Evolutionary conservation across 2,888 invertebrate species (phyloP).

Genomic region (Agriopis marginaria): DNA sequence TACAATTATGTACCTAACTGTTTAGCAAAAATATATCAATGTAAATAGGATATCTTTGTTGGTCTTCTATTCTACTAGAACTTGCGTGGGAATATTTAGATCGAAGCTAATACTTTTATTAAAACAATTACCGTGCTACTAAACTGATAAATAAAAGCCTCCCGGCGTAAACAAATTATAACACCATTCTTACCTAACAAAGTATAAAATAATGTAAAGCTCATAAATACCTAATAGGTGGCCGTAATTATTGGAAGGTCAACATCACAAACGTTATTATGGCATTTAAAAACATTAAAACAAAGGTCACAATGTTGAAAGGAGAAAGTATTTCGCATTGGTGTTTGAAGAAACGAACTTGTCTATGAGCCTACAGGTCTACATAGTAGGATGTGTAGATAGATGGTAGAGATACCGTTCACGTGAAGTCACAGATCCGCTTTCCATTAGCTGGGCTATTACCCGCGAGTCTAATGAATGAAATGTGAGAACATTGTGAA

Average conservation of each 20-base stretch:
- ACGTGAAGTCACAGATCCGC: slow-evolving; percentile 13
- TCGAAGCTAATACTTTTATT: background rate
- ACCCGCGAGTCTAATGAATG: slow-evolving; percentile 34
- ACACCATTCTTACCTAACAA: slow-evolving; percentile 14
- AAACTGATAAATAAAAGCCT: slow-evolving; percentile 7
- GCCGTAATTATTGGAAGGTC: slow-evolving; percentile 35
- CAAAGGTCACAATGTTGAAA: slow-evolving; percentile 36
- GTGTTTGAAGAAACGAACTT: slow-evolving; percentile 41
- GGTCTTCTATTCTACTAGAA: background rate
- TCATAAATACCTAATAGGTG: slow-evolving; percentile 30
- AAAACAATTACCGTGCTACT: slow-evolving; percentile 11
- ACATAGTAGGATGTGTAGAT: slow-evolving; percentile 20
- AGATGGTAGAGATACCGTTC: slow-evolving; percentile 18
- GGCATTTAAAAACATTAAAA: slow-evolving; percentile 33
- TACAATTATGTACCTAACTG: background rate
- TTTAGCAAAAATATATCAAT: background rate
- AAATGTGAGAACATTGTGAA: slow-evolving; percentile 36
- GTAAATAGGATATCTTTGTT: background rate
- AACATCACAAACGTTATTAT: slow-evolving; percentile 30
- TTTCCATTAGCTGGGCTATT: slow-evolving; percentile 38
- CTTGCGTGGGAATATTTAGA: no score
- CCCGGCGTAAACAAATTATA: slow-evolving; percentile 12
- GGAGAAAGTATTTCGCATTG: slow-evolving; percentile 47
- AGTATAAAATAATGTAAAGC: slow-evolving; percentile 22
- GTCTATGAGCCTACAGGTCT: slow-evolving; percentile 36